Evolutionary conservation across 2,797 vertebrate genomes (phyloP).

Genomic region (Notamacropus eugenii): DNA sequence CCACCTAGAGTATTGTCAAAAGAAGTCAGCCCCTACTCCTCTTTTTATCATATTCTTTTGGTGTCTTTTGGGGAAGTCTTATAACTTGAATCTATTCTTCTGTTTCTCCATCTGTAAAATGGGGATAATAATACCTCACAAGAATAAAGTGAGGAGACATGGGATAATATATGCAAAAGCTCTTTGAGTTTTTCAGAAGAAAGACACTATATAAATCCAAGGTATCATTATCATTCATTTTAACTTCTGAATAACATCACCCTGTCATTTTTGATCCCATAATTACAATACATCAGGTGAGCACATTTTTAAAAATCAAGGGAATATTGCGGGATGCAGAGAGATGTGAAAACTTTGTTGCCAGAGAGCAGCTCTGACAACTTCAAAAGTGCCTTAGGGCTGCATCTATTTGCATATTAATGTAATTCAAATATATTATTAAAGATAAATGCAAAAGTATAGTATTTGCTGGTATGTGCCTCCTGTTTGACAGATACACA

Average conservation of each 20-base stretch:
- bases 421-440: conserved; percentile 53
- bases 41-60: not conserved
- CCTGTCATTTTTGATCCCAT: conserved; percentile 81
- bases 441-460: conserved; percentile 51
- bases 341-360: conserved; percentile 79
- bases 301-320: conserved; percentile 77
- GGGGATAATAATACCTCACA: conserved; percentile 64
- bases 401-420: conserved; percentile 81
- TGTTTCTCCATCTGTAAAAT: conserved; percentile 70
- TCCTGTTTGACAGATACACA: conserved; percentile 57
- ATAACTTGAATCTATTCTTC: not conserved
- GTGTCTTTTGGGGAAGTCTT: not conserved
- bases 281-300: conserved; percentile 82
- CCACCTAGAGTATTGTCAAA: not conserved
- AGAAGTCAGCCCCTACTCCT: not conserved
- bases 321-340: conserved; percentile 64
- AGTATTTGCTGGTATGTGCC: conserved; percentile 33
- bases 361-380: conserved; percentile 78
- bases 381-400: conserved; percentile 70
- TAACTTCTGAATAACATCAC: conserved; percentile 78
- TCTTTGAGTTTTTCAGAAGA: conserved; percentile 75
- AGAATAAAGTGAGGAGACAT: conserved; percentile 62
- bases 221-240: conserved; percentile 82
- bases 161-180: conserved; percentile 74
- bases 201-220: conserved; percentile 77